These are phyloP conservation scores for Ascaphus truei DNA, from an alignment of 2,113 vertebrate genomes.

Conservation along the genomic window DNA sequence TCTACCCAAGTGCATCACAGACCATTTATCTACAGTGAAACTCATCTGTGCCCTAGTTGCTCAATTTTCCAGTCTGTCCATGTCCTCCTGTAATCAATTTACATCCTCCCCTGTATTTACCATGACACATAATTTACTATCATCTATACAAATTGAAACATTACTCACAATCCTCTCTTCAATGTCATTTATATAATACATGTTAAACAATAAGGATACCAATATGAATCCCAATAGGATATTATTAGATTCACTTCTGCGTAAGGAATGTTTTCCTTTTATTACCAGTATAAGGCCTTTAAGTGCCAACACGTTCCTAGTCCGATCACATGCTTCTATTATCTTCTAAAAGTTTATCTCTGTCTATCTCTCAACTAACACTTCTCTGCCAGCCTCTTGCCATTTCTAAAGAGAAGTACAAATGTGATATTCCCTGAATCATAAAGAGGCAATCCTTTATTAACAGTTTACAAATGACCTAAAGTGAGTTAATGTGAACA, in stretches of 20 bases:
- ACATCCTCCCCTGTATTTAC: conserved; percentile 35
- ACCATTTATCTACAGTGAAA: conserved; percentile 32
- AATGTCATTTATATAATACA: conserved; percentile 31
- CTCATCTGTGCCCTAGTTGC: conserved; percentile 29
- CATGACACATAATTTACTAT: conserved; percentile 38
- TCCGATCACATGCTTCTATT: background rate
- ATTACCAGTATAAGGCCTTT: background rate
- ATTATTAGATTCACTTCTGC: background rate
- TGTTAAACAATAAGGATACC: conserved; percentile 20
- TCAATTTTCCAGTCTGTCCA: conserved; percentile 26
- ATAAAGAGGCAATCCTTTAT: background rate
- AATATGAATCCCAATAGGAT: conserved; percentile 1
- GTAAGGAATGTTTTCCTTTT: background rate
- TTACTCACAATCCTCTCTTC: conserved; percentile 33
- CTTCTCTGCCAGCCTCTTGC: background rate
- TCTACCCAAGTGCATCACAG: conserved; percentile 20
- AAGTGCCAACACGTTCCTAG: background rate
- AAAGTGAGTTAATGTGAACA: background rate
- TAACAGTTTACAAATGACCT: conserved; percentile 1
- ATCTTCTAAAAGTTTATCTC: background rate
- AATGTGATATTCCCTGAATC: background rate
- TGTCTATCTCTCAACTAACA: background rate
- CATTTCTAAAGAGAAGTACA: background rate
- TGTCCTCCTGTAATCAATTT: conserved; percentile 36
- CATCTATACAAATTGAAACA: conserved; percentile 36